phyloP scores from a whole-genome alignment of 2,888 invertebrate species.

The Auanema sp. region DNA sequence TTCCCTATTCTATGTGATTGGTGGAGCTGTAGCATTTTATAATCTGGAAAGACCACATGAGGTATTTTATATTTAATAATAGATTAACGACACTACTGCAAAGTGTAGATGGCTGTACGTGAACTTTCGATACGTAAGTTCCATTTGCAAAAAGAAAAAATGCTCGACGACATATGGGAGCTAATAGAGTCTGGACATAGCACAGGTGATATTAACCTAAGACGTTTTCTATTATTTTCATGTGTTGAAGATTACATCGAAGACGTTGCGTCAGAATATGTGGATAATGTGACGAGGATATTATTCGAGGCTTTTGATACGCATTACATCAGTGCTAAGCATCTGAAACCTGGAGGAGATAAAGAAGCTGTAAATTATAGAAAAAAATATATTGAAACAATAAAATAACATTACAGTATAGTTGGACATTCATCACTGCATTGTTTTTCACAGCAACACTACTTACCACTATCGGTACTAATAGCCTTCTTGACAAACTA shows the following conservation, averaged over 20 bases:
- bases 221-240: neutral
- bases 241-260: constrained; percentile 30
- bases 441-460: constrained; percentile 63
- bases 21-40: constrained; percentile 62
- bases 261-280: constrained; percentile 48
- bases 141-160: constrained; percentile 39
- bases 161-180: constrained; percentile 56
- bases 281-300: constrained; percentile 59
- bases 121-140: constrained; percentile 44
- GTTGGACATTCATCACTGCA: constrained; percentile 62
- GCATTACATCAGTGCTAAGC: constrained; percentile 57
- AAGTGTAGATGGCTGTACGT: constrained; percentile 29
- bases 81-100: neutral
- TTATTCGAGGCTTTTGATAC: constrained; percentile 64
- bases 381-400: too few species aligned
- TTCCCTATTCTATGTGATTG: constrained; percentile 58
- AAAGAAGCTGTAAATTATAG: constrained; percentile 28
- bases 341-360: constrained; percentile 42
- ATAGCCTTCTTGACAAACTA: neutral
- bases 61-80: constrained; percentile 33
- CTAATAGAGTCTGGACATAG: constrained; percentile 39
- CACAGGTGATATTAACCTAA: constrained; percentile 25
- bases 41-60: constrained; percentile 61
- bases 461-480: constrained; percentile 60
- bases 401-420: constrained; percentile 30